phyloP scores from a whole-genome alignment of 2,888 invertebrate genomes.

The Ichneumoninae sp. region DNA sequence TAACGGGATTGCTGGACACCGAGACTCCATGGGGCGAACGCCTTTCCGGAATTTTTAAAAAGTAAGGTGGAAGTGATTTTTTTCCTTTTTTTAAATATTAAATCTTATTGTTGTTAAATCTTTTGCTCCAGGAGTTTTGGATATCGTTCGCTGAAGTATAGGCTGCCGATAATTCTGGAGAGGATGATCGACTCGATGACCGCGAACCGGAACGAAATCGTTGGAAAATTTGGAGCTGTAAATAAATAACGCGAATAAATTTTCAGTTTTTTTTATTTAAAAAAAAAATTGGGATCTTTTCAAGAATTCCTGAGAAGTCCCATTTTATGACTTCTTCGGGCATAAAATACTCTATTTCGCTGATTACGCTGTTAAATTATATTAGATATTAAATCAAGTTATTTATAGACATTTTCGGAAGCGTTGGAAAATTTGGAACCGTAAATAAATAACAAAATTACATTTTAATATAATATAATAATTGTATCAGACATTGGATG shows the following conservation, averaged over 20 bases:
- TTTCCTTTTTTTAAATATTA: background rate
- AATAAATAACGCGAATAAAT: constrained; percentile 65
- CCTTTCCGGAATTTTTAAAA: constrained; percentile 78
- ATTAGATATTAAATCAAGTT: constrained; percentile 19
- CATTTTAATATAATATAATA: no score
- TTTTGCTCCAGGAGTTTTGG: constrained; percentile 90
- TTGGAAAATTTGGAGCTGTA: constrained; percentile 88
- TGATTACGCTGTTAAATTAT: background rate
- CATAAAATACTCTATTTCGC: no score
- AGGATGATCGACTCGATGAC: constrained; percentile 93
- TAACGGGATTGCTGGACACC: constrained; percentile 75
- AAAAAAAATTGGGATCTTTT: background rate
- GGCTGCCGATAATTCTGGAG: constrained; percentile 95
- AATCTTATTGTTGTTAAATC: background rate
- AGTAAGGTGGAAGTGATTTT: constrained; percentile 68
- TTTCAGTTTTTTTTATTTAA: no score
- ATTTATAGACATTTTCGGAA: constrained; percentile 74
- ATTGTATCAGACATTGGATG: background rate
- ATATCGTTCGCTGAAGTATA: constrained; percentile 92
- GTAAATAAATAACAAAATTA: constrained; percentile 83
- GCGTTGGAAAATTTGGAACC: constrained; percentile 87
- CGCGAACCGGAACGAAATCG: constrained; percentile 88
- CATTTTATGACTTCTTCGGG: no score
- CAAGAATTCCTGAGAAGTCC: constrained; percentile 7
- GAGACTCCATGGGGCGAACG: constrained; percentile 74